Conservation (phyloP, 1,140 invertebrate genomes). For the Papilio aristodemus region DNA sequence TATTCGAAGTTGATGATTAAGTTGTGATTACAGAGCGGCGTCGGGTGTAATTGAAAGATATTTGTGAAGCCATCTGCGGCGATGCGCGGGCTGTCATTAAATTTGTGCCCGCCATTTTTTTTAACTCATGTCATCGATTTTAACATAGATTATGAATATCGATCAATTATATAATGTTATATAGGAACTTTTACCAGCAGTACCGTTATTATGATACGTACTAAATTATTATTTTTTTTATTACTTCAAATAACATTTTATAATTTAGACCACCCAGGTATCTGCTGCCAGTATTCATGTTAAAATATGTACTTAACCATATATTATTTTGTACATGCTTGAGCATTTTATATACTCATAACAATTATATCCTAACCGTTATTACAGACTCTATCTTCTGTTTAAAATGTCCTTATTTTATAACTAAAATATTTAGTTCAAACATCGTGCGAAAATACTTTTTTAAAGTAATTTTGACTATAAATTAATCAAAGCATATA, state of each 20-base stretch:
- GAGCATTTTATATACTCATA: not conserved
- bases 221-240: constrained; percentile 17
- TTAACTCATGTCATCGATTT: constrained; percentile 37
- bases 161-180: constrained; percentile 23
- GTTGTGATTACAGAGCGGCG: constrained; percentile 68
- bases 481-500: not conserved
- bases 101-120: constrained; percentile 51
- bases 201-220: constrained; percentile 1
- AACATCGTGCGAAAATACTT: not conserved
- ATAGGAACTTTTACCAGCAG: not conserved
- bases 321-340: not conserved
- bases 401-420: no score
- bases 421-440: not conserved
- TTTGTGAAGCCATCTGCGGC: constrained; percentile 52
- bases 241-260: not conserved
- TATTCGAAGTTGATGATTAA: constrained; percentile 60
- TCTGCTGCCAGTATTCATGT: not conserved
- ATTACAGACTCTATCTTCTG: no score
- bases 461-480: not conserved
- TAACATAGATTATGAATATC: constrained; percentile 46
- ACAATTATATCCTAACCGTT: no score
- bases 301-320: not conserved
- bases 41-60: constrained; percentile 63
- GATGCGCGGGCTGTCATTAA: constrained; percentile 56
- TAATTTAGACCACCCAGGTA: constrained; percentile 7